Percentiles rank a stretch among this genome's conserved stretches.
These are phyloP conservation scores for Melieria omissa DNA, from an alignment of 2,888 invertebrate species.

Conservation along the genomic window DNA sequence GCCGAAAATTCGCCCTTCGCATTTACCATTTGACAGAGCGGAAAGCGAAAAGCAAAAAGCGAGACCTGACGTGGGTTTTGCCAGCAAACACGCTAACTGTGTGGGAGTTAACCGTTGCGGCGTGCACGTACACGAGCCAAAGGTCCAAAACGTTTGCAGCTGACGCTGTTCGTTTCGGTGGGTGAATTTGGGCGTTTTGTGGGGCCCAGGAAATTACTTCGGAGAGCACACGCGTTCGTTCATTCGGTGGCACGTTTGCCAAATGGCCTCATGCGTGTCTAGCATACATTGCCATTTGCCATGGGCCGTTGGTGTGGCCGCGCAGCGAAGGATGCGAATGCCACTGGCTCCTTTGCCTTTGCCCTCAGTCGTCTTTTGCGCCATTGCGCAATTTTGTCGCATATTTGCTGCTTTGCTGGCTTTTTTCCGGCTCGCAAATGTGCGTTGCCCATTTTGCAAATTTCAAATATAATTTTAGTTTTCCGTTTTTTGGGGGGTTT, in stretches of 20 bases:
- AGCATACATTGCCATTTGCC: conserved; percentile 57
- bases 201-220: conserved; percentile 1
- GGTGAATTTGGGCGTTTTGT: conserved; percentile 2
- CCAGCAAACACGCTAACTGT: conserved; percentile 4
- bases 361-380: too few species aligned
- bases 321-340: too few species aligned
- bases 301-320: conserved; percentile 28
- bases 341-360: too few species aligned
- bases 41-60: not conserved
- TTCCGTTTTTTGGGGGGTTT: too few species aligned
- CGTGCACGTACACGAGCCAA: not conserved
- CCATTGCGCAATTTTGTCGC: too few species aligned
- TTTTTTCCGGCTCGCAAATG: too few species aligned
- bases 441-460: too few species aligned
- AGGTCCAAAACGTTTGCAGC: not conserved
- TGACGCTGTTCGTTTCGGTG: not conserved
- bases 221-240: conserved; percentile 22
- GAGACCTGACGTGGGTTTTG: not conserved
- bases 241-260: conserved; percentile 63
- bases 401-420: too few species aligned
- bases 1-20: not conserved
- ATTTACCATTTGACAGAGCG: not conserved
- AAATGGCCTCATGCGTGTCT: conserved; percentile 65
- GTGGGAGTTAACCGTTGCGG: conserved; percentile 14
- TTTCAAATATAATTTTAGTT: too few species aligned